Evolutionary conservation across 2,113 vertebrate genomes (phyloP).

Genomic region (Otolemur garnettii): DNA sequence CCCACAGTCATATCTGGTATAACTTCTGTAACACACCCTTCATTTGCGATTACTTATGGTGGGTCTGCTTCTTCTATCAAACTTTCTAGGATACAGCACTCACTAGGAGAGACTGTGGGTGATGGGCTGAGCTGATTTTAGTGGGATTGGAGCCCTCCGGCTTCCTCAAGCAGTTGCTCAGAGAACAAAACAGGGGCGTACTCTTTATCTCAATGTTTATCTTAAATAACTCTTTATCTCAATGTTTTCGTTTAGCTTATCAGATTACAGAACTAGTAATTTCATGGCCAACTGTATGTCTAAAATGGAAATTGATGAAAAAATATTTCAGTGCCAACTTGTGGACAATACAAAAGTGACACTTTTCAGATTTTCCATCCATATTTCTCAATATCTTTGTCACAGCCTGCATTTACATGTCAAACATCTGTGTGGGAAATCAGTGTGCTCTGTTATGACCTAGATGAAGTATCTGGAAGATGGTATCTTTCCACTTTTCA

Average conservation of each 20-base stretch:
- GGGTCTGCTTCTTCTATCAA: background rate
- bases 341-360: background rate
- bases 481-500: background rate
- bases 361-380: background rate
- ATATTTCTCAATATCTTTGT: background rate
- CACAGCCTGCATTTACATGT: background rate
- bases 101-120: background rate
- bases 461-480: background rate
- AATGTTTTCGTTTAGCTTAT: background rate
- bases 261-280: background rate
- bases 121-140: background rate
- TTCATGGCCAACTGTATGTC: background rate
- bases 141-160: background rate
- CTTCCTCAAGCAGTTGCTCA: background rate
- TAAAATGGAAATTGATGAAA: background rate
- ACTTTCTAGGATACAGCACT: background rate
- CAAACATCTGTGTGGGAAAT: no score
- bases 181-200: background rate
- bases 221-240: background rate
- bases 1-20: background rate
- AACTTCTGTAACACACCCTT: background rate
- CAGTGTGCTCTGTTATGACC: background rate
- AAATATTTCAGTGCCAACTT: background rate
- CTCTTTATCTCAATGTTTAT: background rate
- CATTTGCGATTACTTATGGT: accelerated